These are phyloP conservation scores for Channa striata DNA, from an alignment of 2,797 vertebrate genomes.

Conservation along the genomic window DNA sequence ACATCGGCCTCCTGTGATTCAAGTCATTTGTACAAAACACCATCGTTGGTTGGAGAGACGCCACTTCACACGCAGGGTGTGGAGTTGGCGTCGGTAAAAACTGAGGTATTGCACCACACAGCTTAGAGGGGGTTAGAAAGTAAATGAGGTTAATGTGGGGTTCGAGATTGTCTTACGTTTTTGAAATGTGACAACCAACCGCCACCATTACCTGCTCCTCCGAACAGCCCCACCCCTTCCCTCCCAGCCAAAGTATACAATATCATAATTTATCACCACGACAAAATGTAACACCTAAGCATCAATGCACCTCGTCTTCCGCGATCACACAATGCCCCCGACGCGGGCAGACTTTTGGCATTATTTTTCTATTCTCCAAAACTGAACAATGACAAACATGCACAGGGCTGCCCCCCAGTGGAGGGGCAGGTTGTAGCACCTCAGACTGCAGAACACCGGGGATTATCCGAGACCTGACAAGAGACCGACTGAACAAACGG, in stretches of 20 bases:
- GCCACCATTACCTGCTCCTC: neutral
- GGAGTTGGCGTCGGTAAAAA: slow-evolving; percentile 76
- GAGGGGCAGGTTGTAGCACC: slow-evolving; percentile 68
- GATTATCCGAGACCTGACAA: neutral
- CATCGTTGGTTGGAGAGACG: slow-evolving; percentile 55
- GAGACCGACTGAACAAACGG: slow-evolving; percentile 15
- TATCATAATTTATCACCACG: slow-evolving; percentile 75
- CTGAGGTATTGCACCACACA: slow-evolving; percentile 83
- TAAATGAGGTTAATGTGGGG: slow-evolving; percentile 59
- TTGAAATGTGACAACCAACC: slow-evolving; percentile 48
- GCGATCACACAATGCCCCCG: slow-evolving; percentile 40
- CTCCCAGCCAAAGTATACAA: slow-evolving; percentile 65
- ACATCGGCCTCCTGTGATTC: slow-evolving; percentile 43
- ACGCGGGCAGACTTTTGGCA: slow-evolving; percentile 72
- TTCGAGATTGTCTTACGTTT: slow-evolving; percentile 61
- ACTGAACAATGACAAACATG: slow-evolving; percentile 68
- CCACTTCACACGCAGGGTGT: slow-evolving; percentile 55
- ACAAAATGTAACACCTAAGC: slow-evolving; percentile 72
- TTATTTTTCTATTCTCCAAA: slow-evolving; percentile 49
- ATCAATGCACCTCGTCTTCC: slow-evolving; percentile 53
- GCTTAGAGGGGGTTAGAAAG: slow-evolving; percentile 58
- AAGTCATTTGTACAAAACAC: slow-evolving; percentile 62
- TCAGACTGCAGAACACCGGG: slow-evolving; percentile 50
- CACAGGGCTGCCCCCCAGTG: slow-evolving; percentile 65
- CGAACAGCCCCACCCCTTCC: slow-evolving; percentile 19